Evolutionary conservation across 2,888 invertebrate genomes (phyloP).

Genomic region (Myopa tessellatipennis): DNA sequence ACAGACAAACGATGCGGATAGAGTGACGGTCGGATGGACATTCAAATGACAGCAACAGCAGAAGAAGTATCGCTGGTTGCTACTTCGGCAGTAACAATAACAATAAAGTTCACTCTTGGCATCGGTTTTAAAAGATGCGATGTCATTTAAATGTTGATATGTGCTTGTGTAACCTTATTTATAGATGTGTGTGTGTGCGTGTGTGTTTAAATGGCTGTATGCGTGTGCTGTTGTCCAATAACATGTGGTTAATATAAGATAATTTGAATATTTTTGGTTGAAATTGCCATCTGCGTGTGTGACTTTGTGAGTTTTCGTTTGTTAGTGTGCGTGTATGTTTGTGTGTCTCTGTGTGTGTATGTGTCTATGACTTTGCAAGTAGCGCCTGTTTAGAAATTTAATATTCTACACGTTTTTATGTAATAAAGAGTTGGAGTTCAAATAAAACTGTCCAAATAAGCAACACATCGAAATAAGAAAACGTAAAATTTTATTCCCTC

Average conservation of each 20-base stretch:
- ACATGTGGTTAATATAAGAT: conserved; percentile 44
- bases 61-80: not conserved
- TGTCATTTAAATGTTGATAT: not conserved
- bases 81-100: not conserved
- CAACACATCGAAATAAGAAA: too few relatives aligned
- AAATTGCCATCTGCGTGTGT: conserved; percentile 29
- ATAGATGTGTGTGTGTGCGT: conserved; percentile 12
- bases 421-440: too few relatives aligned
- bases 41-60: conserved; percentile 8
- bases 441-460: too few relatives aligned
- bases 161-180: not conserved
- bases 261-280: conserved; percentile 45
- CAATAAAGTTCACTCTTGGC: not conserved
- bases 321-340: not conserved
- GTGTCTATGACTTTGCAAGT: too few relatives aligned
- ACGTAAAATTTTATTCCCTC: too few relatives aligned
- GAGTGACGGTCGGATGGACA: not conserved
- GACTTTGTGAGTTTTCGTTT: too few relatives aligned
- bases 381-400: too few relatives aligned
- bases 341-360: not conserved
- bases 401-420: too few relatives aligned
- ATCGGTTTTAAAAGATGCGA: conserved; percentile 30
- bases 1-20: too few relatives aligned
- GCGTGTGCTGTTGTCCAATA: conserved; percentile 40
- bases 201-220: not conserved